phyloP scores from a whole-genome alignment of 2,888 invertebrate genomes.

The Phortica okadai region DNA sequence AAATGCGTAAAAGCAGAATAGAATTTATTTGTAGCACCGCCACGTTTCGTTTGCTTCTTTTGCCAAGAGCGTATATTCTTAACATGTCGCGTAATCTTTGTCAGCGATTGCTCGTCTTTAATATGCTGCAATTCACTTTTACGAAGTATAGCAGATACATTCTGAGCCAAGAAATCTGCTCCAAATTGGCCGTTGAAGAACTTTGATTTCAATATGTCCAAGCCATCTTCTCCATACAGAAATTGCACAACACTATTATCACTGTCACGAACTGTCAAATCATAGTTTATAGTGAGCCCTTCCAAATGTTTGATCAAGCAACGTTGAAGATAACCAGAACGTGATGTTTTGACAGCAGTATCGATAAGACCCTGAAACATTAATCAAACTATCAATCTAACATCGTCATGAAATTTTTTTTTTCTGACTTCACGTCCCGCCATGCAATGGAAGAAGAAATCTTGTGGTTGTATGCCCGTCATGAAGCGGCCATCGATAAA shows the following conservation, averaged over 20 bases:
- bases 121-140: conserved; percentile 79
- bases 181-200: conserved; percentile 85
- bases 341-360: conserved; percentile 99
- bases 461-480: conserved; percentile 98
- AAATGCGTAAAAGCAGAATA: conserved; percentile 80
- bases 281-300: conserved; percentile 94
- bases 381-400: no score
- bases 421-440: conserved; percentile 90
- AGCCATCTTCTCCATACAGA: conserved; percentile 94
- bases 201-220: conserved; percentile 91
- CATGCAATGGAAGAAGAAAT: conserved; percentile 99
- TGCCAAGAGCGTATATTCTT: conserved; percentile 82
- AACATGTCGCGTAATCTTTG: conserved; percentile 78
- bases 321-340: conserved; percentile 97
- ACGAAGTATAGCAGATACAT: conserved; percentile 82
- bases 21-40: conserved; percentile 76
- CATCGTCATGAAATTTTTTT: background rate
- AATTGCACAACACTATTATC: conserved; percentile 96
- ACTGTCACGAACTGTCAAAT: conserved; percentile 95
- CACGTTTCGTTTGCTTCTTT: conserved; percentile 77
- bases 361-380: conserved; percentile 91
- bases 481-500: conserved; percentile 97
- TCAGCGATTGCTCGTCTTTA: conserved; percentile 78
- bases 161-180: conserved; percentile 88
- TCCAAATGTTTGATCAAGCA: conserved; percentile 99